Percentiles rank a stretch among this genome's conserved stretches.
phyloP scores from a whole-genome alignment of 2,888 invertebrate species.

The Pristionchus fissidentatus region DNA sequence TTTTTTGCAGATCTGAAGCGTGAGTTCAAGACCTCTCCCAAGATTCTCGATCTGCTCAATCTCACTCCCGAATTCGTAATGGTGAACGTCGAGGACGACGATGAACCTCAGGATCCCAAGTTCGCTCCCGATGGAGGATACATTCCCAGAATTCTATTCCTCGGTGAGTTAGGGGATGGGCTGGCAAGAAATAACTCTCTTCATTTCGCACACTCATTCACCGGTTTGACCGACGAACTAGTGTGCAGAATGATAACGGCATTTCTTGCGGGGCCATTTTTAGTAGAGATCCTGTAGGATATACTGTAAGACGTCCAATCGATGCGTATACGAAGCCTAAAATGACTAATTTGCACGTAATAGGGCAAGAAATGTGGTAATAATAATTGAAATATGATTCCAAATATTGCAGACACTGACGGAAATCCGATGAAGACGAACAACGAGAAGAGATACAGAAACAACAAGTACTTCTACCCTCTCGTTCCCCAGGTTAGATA shows the following conservation, averaged over 20 bases:
- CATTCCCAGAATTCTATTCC: conserved; percentile 77
- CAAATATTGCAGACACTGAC: conserved; percentile 72
- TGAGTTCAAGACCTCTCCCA: conserved; percentile 66
- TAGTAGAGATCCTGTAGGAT: no score
- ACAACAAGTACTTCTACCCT: conserved; percentile 73
- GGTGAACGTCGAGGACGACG: conserved; percentile 78
- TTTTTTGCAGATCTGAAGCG: conserved; percentile 58
- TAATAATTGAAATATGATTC: background rate
- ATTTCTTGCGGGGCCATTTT: no score
- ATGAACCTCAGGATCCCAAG: conserved; percentile 76
- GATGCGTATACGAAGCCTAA: background rate
- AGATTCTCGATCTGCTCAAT: conserved; percentile 75
- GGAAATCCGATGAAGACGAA: conserved; percentile 75
- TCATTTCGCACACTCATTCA: background rate
- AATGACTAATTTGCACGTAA: background rate
- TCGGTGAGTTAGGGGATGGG: conserved; percentile 65
- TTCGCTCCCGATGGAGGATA: conserved; percentile 78
- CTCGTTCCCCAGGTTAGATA: conserved; percentile 62
- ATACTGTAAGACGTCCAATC: no score
- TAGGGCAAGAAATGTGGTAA: background rate
- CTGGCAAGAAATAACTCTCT: no score
- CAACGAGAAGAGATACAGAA: conserved; percentile 74
- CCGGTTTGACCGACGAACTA: no score
- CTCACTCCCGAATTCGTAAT: conserved; percentile 76
- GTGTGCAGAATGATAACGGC: no score